Percentiles rank a stretch among this genome's conserved stretches.
These are phyloP conservation scores for Eupithecia subfuscata DNA, from an alignment of 2,888 invertebrate species.

Conservation along the genomic window DNA sequence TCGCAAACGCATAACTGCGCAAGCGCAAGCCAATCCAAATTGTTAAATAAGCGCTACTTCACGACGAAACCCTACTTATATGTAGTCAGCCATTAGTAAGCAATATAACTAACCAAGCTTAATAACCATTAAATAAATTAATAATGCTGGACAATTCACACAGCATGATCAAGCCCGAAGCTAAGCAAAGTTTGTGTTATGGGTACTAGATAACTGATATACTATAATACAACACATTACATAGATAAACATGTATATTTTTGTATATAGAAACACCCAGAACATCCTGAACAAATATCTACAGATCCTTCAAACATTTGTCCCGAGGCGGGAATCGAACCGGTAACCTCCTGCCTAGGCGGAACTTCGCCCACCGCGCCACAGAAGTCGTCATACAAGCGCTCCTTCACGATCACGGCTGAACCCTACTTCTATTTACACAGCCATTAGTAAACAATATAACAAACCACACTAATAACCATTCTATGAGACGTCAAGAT, in stretches of 20 bases:
- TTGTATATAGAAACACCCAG: too few species aligned
- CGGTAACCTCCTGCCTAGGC: too few species aligned
- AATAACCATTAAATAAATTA: not conserved
- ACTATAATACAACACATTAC: too few species aligned
- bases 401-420: constrained; percentile 21
- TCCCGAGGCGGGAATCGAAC: too few species aligned
- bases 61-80: constrained; percentile 26
- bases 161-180: too few species aligned
- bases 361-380: too few species aligned
- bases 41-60: constrained; percentile 5
- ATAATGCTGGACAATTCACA: too few species aligned
- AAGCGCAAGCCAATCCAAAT: constrained; percentile 24
- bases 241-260: too few species aligned
- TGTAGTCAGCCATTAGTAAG: constrained; percentile 32
- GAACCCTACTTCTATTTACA: constrained; percentile 29
- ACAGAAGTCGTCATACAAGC: not conserved
- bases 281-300: too few species aligned
- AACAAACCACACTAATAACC: constrained; percentile 1
- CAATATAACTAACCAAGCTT: not conserved
- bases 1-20: constrained; percentile 18
- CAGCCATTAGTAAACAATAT: constrained; percentile 26
- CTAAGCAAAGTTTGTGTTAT: too few species aligned
- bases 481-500: constrained; percentile 24
- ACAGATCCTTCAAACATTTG: too few species aligned
- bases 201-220: too few species aligned